Evolutionary conservation across 2,113 vertebrate species (phyloP).

Genomic region (Psilopsiagon aurifrons): DNA sequence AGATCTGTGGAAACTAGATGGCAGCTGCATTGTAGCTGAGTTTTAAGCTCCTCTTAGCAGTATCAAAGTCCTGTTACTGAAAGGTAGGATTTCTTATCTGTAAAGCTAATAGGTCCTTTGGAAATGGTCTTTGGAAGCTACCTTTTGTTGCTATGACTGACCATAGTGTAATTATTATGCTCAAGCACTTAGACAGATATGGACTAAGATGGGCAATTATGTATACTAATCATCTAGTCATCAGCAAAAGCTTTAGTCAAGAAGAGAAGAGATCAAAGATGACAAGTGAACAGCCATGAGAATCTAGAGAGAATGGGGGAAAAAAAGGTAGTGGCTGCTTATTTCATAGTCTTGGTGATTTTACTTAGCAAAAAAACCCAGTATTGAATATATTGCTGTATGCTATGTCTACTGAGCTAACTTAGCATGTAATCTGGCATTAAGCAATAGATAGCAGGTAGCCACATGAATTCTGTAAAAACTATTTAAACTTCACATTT

Average conservation of each 20-base stretch:
- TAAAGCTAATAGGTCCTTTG: constrained; percentile 3
- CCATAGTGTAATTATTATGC: not conserved
- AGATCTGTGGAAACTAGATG: not conserved
- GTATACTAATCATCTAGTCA: not conserved
- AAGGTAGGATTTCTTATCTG: not conserved
- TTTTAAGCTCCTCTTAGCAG: constrained; percentile 19
- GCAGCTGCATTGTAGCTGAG: not conserved
- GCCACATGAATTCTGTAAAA: not conserved
- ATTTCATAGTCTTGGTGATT: not conserved
- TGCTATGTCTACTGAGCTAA: not conserved
- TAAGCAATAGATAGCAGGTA: not conserved
- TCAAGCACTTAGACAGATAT: not conserved
- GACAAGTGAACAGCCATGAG: not conserved
- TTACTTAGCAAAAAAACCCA: not conserved
- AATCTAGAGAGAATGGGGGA: not conserved
- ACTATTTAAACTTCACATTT: not conserved
- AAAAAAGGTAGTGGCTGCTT: not conserved
- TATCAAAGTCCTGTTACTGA: not conserved
- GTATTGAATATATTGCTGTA: not conserved
- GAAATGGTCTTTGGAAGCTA: constrained; percentile 41
- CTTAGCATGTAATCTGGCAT: not conserved
- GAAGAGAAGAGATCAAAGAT: not conserved
- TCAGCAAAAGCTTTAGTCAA: not conserved
- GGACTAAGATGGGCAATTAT: constrained; percentile 31
- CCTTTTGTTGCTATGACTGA: not conserved